Evolutionary conservation across 1,140 invertebrate species (phyloP).

Genomic region (Drosophila bocqueti): DNA sequence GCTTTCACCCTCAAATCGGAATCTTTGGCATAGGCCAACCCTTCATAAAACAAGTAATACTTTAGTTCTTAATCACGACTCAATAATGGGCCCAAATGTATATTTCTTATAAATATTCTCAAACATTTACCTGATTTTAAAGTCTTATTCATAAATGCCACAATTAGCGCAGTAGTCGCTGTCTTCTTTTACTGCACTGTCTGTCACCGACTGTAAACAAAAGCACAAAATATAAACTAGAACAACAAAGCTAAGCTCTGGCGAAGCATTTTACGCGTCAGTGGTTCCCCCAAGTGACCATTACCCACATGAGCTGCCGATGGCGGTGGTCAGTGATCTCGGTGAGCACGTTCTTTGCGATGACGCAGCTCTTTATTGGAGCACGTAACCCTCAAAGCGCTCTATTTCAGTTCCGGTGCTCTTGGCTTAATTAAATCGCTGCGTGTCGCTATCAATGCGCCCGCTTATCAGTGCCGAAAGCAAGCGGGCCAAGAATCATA

Average conservation of each 20-base stretch:
- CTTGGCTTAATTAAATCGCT: slow-evolving; percentile 41
- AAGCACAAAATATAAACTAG: not conserved
- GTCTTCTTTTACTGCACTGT: not conserved
- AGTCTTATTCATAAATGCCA: not conserved
- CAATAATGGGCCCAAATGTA: too few species aligned
- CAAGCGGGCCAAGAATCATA: slow-evolving; percentile 9
- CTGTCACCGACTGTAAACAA: not conserved
- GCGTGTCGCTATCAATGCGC: slow-evolving; percentile 46
- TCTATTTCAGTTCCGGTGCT: slow-evolving; percentile 30
- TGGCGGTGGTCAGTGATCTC: slow-evolving; percentile 35
- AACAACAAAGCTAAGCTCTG: not conserved
- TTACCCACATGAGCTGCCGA: not conserved
- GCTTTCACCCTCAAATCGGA: too few species aligned
- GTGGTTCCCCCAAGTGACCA: slow-evolving; percentile 1
- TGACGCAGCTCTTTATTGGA: slow-evolving; percentile 18
- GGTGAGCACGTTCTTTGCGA: slow-evolving; percentile 20
- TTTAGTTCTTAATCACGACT: too few species aligned
- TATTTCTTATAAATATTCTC: too few species aligned
- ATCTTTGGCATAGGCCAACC: too few species aligned
- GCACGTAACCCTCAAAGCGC: slow-evolving; percentile 20
- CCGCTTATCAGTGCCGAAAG: slow-evolving; percentile 33
- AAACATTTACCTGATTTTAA: not conserved
- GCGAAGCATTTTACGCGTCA: not conserved
- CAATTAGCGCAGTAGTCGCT: not conserved
- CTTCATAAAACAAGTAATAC: too few species aligned